phyloP scores from a whole-genome alignment of 2,888 invertebrate species.

The Drosophila hawaiiensis region DNA sequence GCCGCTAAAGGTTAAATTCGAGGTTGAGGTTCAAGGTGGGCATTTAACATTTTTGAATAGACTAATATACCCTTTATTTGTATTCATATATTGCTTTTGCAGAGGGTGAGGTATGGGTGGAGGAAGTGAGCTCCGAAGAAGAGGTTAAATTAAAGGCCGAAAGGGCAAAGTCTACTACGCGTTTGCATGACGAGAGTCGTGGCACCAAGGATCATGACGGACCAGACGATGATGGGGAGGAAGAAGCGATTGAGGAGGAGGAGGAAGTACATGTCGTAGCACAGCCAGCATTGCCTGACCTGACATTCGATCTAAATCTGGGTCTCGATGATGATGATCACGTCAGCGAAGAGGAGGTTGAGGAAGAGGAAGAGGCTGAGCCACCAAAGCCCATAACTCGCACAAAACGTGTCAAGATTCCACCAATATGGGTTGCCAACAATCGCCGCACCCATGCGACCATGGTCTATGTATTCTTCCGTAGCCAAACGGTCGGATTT shows the following conservation, averaged over 20 bases:
- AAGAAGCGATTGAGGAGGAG: conserved; percentile 69
- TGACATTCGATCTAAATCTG: conserved; percentile 59
- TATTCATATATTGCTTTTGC: background rate
- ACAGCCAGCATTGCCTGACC: conserved; percentile 31
- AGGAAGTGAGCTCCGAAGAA: conserved; percentile 64
- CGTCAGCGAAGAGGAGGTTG: conserved; percentile 47
- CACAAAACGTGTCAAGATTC: conserved; percentile 83
- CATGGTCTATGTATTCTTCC: conserved; percentile 87
- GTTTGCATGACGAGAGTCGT: conserved; percentile 20
- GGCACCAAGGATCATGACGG: conserved; percentile 33
- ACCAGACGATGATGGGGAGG: conserved; percentile 43
- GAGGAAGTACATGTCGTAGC: conserved; percentile 48
- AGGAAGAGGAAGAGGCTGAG: conserved; percentile 56
- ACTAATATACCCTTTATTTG: background rate
- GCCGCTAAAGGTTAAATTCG: conserved; percentile 75
- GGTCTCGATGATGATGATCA: conserved; percentile 41
- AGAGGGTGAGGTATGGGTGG: conserved; percentile 73
- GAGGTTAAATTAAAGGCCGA: conserved; percentile 37
- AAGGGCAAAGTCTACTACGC: conserved; percentile 37
- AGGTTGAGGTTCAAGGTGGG: conserved; percentile 72
- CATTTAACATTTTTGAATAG: background rate
- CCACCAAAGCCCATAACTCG: conserved; percentile 59
- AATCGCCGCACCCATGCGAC: conserved; percentile 87
- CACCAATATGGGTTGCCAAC: conserved; percentile 87
- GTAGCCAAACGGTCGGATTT: conserved; percentile 84